Conservation (phyloP, 2,888 invertebrate genomes). For the Nebria brevicollis region DNA sequence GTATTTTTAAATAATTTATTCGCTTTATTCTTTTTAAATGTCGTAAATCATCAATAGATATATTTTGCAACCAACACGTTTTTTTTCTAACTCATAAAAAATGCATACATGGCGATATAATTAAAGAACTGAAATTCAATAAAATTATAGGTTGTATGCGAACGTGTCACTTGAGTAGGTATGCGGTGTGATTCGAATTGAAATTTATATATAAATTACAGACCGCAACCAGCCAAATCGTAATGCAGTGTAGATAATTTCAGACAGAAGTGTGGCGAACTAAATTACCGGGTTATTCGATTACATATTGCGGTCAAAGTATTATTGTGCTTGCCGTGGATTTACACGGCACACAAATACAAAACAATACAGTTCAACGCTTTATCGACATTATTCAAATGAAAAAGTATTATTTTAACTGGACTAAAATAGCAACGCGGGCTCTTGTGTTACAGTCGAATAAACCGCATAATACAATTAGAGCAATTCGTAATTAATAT, state of each 20-base stretch:
- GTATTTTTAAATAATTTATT: no score
- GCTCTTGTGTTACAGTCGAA: neutral
- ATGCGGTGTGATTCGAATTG: neutral
- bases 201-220: neutral
- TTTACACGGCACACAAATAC: neutral
- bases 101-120: neutral
- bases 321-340: neutral
- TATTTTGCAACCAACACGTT: neutral
- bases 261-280: neutral
- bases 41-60: no score
- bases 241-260: neutral
- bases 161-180: neutral
- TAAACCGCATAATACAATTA: neutral
- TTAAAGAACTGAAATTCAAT: neutral
- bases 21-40: no score
- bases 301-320: neutral
- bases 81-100: neutral
- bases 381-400: neutral
- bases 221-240: neutral
- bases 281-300: neutral
- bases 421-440: neutral
- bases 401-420: neutral
- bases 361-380: neutral
- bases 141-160: neutral
- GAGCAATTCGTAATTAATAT: neutral